Conservation (phyloP, 2,888 invertebrate species). For the Euzetes globulus region DNA sequence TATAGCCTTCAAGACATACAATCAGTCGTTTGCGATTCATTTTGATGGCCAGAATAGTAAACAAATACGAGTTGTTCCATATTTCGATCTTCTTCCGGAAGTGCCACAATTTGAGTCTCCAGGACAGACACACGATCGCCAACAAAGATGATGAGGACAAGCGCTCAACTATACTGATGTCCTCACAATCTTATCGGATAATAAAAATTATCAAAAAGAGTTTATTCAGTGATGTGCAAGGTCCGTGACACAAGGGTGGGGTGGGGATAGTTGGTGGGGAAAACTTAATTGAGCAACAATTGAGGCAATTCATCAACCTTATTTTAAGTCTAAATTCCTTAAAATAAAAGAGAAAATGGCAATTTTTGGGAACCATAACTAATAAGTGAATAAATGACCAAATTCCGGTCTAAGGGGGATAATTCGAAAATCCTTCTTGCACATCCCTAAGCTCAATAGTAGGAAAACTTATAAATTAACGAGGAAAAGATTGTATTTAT, state of each 20-base stretch:
- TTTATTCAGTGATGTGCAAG: too few species aligned
- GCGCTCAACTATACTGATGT: slow-evolving; percentile 79
- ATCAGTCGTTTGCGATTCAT: slow-evolving; percentile 90
- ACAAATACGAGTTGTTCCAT: slow-evolving; percentile 90
- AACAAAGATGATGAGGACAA: slow-evolving; percentile 94
- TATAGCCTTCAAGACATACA: slow-evolving; percentile 92
- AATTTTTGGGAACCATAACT: too few species aligned
- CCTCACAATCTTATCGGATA: slow-evolving; percentile 45
- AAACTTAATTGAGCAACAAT: too few species aligned
- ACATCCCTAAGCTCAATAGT: too few species aligned
- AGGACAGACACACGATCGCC: slow-evolving; percentile 82
- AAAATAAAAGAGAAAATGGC: too few species aligned
- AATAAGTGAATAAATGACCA: too few species aligned
- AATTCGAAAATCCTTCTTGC: too few species aligned
- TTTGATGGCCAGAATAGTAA: slow-evolving; percentile 90
- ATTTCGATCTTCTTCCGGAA: slow-evolving; percentile 97
- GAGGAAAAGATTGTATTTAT: not conserved
- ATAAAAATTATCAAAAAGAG: not conserved
- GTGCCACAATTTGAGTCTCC: slow-evolving; percentile 89
- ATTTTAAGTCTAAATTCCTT: too few species aligned
- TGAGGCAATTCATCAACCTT: too few species aligned
- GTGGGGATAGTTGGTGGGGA: too few species aligned
- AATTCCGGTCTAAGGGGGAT: too few species aligned
- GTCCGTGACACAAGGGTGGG: too few species aligned
- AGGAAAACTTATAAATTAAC: not conserved